Conservation (phyloP, 1,140 invertebrate species). For the Geopemphigus sp. region DNA sequence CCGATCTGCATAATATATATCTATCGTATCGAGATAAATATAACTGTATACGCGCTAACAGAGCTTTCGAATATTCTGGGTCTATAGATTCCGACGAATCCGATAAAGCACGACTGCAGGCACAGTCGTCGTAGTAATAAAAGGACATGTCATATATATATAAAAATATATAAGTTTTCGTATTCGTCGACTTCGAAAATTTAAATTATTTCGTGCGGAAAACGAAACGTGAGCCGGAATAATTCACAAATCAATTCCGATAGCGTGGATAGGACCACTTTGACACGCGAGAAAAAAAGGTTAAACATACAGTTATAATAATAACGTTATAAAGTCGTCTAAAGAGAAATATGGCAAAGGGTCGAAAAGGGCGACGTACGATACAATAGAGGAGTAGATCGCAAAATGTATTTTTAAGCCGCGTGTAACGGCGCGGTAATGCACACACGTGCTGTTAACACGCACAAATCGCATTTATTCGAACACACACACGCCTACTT, state of each 20-base stretch:
- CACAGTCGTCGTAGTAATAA: not conserved
- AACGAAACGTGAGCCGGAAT: constrained; percentile 37
- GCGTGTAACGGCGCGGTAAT: constrained; percentile 13
- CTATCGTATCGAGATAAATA: not conserved
- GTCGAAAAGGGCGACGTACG: not conserved
- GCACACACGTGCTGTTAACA: not conserved
- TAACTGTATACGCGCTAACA: not conserved
- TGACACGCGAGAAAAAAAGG: not conserved
- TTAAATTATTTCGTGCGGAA: constrained; percentile 29
- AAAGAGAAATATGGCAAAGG: not conserved
- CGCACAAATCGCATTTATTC: constrained; percentile 29
- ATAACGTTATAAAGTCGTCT: not conserved
- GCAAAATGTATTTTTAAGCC: not conserved
- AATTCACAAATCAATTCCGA: constrained; percentile 15
- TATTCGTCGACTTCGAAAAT: constrained; percentile 12
- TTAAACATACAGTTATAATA: not conserved
- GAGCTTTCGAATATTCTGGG: constrained; percentile 6
- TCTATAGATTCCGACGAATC: not conserved
- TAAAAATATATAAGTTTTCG: not conserved
- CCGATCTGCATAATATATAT: not conserved
- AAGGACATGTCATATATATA: not conserved
- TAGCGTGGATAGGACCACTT: constrained; percentile 23
- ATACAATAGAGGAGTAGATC: not conserved
- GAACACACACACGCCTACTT: not conserved
- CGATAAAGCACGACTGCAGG: constrained; percentile 16